Base-by-base conservation (phyloP, 2,113 vertebrate species). In the Grus americana region DNA sequence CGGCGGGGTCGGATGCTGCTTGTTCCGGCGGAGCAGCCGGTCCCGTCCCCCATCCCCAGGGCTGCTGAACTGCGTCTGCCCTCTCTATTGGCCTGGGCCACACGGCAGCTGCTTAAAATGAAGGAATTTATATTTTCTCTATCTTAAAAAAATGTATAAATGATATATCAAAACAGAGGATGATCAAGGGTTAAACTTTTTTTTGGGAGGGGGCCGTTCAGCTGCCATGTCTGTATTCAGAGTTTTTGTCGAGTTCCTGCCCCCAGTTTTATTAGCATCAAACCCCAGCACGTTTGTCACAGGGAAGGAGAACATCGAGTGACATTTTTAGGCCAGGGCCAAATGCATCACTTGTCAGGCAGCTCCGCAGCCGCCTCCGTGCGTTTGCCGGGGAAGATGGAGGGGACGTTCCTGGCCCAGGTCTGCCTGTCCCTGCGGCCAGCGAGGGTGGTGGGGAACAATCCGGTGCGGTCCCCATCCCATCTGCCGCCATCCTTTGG, bases 291-390 rank as follows among this genome's bases (percentile, higher is more conserved):
- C 0, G 10, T 88, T 83, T 87, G 89, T 95, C 86, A 54, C 0
- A 11, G 57, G 59, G 26, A 81, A 82, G 88, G 36, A 92, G 86
- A 94, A 92, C 54, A 54, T 57, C 58, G 68, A 9, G 13, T 72
- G 90, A 93, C 62, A 1, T 86, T 97, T 95, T 88, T 3, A 92
- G 96, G 96, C 92, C 95, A 95, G 93, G 91, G 73, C 86, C 83
- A 74, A 86, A 73, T 12, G 5, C 73, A 47, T 81, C 83, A 34
- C 76, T 92, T 62, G 70, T 67, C 80, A 87, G 86, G 80, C 80
- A 81, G 80, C 83, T 79, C 88, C 5, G 10, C 57, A 40, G 54
- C 72, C 0, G 2, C 55, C 32, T 40, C 55, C 3, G 4, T 26
- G 81, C 24, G 1, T 59, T 55, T 67, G 36, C 70, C 1, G 4